phyloP scores from a whole-genome alignment of 2,113 vertebrate species.

The Marmota flaviventris region DNA sequence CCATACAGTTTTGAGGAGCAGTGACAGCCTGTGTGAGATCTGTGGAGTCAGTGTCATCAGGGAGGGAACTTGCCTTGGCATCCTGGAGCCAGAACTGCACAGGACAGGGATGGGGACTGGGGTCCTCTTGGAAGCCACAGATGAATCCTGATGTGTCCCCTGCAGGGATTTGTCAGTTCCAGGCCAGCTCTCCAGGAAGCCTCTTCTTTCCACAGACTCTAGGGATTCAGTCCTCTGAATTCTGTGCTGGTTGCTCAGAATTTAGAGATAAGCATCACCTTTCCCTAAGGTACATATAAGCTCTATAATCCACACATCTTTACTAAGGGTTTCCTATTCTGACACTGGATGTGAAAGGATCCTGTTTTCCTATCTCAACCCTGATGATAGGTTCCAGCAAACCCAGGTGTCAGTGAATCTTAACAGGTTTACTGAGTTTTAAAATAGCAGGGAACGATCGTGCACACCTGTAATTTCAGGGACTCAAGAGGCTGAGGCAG shows the following conservation, averaged over 20 bases:
- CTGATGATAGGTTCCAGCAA: neutral
- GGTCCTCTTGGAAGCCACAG: neutral
- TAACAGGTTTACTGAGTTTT: neutral
- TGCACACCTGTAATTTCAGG: too few species aligned
- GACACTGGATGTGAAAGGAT: neutral
- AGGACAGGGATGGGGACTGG: neutral
- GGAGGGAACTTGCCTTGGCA: neutral
- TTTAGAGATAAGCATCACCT: too few species aligned
- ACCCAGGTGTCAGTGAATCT: too few species aligned
- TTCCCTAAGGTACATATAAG: too few species aligned
- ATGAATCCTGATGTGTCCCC: neutral
- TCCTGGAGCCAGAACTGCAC: too few species aligned
- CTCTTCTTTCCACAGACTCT: too few species aligned
- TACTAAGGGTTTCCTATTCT: neutral
- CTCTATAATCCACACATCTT: neutral
- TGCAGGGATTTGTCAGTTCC: neutral
- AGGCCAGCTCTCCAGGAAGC: neutral
- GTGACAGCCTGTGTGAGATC: too few species aligned
- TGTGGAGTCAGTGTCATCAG: neutral
- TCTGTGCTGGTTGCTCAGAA: too few species aligned
- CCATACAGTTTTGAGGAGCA: neutral
- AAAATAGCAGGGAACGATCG: neutral
- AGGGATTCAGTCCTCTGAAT: neutral
- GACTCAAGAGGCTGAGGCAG: too few species aligned
- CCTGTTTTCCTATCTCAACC: fast-evolving